These are phyloP conservation scores for Limnephilus lunatus DNA, from an alignment of 2,888 invertebrate species.

Conservation along the genomic window DNA sequence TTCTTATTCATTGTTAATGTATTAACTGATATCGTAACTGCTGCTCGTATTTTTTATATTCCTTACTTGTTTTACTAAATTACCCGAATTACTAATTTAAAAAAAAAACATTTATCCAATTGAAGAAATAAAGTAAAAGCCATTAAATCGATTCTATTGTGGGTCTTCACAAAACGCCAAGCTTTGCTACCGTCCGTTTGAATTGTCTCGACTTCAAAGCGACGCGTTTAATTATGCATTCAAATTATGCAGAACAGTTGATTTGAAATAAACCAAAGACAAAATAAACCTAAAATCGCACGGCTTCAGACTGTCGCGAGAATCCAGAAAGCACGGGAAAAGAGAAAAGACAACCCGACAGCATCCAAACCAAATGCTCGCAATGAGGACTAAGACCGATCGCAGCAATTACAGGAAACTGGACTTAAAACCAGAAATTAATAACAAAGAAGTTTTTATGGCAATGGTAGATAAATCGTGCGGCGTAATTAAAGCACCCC, in stretches of 20 bases:
- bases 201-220: neutral
- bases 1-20: neutral
- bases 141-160: neutral
- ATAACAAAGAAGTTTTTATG: neutral
- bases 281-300: neutral
- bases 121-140: neutral
- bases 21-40: neutral
- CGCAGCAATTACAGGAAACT: neutral
- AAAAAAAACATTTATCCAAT: neutral
- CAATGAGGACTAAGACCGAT: conserved; percentile 26
- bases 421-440: neutral
- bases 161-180: neutral
- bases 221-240: neutral
- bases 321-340: neutral
- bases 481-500: conserved; percentile 7
- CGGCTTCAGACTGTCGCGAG: neutral
- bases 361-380: conserved; percentile 15
- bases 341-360: neutral
- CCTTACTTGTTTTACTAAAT: neutral
- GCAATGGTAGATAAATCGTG: neutral
- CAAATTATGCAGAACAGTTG: neutral
- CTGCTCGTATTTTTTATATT: neutral
- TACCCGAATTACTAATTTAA: neutral
- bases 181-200: neutral
- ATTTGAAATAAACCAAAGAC: neutral